These are phyloP conservation scores for Mnemiopsis leidyi DNA, from an alignment of 37 sponge, comb jelly and placozoan genomes.

Conservation along the genomic window DNA sequence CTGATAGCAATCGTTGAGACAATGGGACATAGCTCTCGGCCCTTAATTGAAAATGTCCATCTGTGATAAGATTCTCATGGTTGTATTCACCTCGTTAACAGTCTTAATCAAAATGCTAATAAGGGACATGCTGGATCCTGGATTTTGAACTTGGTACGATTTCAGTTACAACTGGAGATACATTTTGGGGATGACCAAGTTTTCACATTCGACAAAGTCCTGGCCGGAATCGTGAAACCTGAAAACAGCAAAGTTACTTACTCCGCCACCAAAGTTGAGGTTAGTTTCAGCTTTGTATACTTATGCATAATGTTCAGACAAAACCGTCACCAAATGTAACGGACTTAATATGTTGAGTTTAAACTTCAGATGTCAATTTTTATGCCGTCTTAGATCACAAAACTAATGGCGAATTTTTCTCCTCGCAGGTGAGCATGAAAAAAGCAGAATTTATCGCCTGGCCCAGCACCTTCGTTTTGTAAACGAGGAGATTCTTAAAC, in stretches of 20 bases:
- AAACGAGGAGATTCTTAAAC: too few species aligned
- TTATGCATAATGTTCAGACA: too few species aligned
- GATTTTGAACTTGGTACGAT: not conserved
- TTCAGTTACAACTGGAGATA: not conserved
- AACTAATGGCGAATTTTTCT: not conserved
- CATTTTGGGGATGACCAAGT: constrained; percentile 17
- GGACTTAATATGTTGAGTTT: too few species aligned
- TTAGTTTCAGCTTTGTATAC: not conserved
- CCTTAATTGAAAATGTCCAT: too few species aligned
- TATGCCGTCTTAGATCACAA: too few species aligned
- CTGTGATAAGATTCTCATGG: too few species aligned
- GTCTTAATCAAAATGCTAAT: not conserved
- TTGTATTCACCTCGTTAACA: too few species aligned
- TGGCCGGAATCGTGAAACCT: constrained; percentile 72
- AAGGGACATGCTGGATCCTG: not conserved
- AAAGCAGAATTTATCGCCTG: constrained; percentile 52
- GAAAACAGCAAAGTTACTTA: constrained; percentile 73
- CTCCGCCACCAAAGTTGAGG: constrained; percentile 77
- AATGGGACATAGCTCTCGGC: too few species aligned
- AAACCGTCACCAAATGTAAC: too few species aligned
- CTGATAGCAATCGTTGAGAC: too few species aligned
- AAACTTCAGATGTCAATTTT: too few species aligned
- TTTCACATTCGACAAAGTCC: constrained; percentile 24
- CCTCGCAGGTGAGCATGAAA: not conserved
- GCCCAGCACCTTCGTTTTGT: constrained; percentile 9